These are phyloP conservation scores for Tupiocoris notatus DNA, from an alignment of 2,888 invertebrate species.

Conservation along the genomic window DNA sequence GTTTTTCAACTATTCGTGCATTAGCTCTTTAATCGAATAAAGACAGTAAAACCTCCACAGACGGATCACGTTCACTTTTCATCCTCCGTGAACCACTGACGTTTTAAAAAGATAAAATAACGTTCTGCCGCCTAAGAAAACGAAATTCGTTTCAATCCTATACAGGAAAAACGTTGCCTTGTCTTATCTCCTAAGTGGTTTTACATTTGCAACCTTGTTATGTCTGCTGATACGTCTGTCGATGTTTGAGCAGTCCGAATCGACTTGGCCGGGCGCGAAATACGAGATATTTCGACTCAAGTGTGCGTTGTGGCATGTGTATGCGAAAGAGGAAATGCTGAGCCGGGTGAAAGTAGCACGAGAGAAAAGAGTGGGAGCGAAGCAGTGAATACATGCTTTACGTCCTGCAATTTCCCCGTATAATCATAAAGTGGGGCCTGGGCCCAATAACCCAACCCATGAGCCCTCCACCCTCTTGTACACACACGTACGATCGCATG, in stretches of 20 bases:
- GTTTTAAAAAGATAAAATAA: too few species aligned
- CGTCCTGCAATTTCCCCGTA: conserved; percentile 39
- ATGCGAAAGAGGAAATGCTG: background rate
- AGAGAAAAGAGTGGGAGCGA: background rate
- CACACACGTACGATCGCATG: background rate
- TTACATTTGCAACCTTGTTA: too few species aligned
- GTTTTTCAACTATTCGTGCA: too few species aligned
- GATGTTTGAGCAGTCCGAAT: background rate
- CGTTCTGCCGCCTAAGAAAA: too few species aligned
- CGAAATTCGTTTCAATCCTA: too few species aligned
- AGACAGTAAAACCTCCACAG: too few species aligned
- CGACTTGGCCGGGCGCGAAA: background rate
- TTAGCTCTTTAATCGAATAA: too few species aligned
- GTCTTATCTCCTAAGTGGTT: too few species aligned
- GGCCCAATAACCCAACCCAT: background rate
- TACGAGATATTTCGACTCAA: background rate
- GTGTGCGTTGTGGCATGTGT: background rate
- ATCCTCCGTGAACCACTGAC: too few species aligned
- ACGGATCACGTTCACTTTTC: too few species aligned
- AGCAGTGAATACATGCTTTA: conserved; percentile 39
- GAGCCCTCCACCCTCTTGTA: background rate
- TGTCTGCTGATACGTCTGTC: background rate
- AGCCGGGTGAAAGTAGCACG: background rate
- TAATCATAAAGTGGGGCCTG: conserved; percentile 33
- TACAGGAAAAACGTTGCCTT: too few species aligned